Evolutionary conservation across 2,888 invertebrate species (phyloP), one percentile per base, ranked within the genome.

Genomic region (Nomada ferruginata): DNA sequence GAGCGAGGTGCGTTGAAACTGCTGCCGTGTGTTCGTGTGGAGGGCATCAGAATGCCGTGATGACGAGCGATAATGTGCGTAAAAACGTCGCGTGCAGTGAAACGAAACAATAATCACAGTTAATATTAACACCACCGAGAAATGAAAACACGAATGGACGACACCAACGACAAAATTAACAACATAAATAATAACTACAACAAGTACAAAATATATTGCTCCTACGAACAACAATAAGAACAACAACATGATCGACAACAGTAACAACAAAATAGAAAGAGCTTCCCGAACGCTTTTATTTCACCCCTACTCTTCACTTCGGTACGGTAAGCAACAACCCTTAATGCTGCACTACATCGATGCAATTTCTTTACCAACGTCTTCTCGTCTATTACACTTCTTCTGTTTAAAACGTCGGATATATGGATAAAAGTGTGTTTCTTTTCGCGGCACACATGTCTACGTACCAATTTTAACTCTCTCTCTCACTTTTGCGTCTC

Each of bases 281-380:
- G 74, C 73, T 79, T 65, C 69, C 70, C 55, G 65, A 76, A 63
- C 20, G 61, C 72, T 80, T 82, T 82, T 78, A 57, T 83, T 87
- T 85, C 60, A 83, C 79, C 64, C 78, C 83, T 71, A 89, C 84
- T 88, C 88, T 89, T 86, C 88, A 88, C 86, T 83, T 79, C 85
- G 81, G 78, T 88, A 91, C 91, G 91, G 91, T 91, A 91, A 91
- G 91, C 91, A 89, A 88, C 82, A 77, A 84, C 74, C 85, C 82
- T 84, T 86, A 79, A 85, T 85, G 79, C 76, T 87, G 85, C 87
- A 87, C 83, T 85, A 79, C 64, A 63, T 50, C 70, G 36, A 59
- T 79, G 85, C 60, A 52, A 82, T 57, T 72, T 75, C 59, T 82
- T 76, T 80, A 50, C 55, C 61, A 64, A 68, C 78, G 77, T 84